Evolutionary conservation across 2,888 invertebrate species (phyloP), one percentile per base, ranked within the genome.

Genomic region (Aricia artaxerxes): DNA sequence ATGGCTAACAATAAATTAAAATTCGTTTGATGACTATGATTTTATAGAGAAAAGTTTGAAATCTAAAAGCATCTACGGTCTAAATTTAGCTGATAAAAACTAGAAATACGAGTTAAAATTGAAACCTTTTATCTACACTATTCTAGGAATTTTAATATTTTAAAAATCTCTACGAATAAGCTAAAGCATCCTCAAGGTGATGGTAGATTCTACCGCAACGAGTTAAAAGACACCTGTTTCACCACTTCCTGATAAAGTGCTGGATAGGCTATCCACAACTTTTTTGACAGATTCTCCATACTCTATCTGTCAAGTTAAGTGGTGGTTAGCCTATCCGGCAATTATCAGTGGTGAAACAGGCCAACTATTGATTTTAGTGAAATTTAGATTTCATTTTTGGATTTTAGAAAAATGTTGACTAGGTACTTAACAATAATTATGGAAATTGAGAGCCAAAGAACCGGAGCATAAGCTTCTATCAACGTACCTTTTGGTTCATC

Each of bases 401-500:
- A 4, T 13, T 57, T 57, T 57, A 16, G 53, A 16, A 57, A 13
- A 57, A 16, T 16, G 0, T 49, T 0, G 4, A 40, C 40, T 40
- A 38, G 38, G 44, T 7, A 9, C 24, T 24, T 64, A 31, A 64
- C 3, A 31, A 31, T 31, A 11, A 31, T 64, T 64, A 44, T 44
- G 40, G 5, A 4, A 40, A 1, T 24, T 24, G 24, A 24, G 24
- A 24, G 24, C 0, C 13, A 69, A 38, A 38, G 9, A 69, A 31
- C 6, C 4, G 6, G 9, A 31, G 35, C 64, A 31, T 4, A 64
- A 69, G 13, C 13, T 35, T 35, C 11, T 1, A 64, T 31, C 9
- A 38, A 31, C 4, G n/a, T 83, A 90, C 92, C 92, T 84, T 86
- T 87, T 1, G 89, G 88, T 79, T 93, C 92, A 78, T 93, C 91